Percentiles rank a stretch among this genome's conserved stretches.
Conservation (phyloP, 2,797 vertebrate species). For the Manis crassicaudata region DNA sequence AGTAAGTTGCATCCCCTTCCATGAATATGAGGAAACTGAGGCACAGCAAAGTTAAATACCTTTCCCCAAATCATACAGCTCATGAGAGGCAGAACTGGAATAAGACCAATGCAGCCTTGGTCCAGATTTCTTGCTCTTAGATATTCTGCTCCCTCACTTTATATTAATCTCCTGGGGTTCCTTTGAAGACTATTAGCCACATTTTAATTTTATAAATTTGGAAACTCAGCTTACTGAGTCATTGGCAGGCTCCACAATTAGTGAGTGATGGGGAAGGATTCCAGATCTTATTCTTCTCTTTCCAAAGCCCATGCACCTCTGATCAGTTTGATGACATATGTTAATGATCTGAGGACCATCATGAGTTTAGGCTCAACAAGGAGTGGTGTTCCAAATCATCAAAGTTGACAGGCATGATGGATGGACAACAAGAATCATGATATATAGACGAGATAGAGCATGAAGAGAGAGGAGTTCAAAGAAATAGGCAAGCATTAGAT, state of each 20-base stretch:
- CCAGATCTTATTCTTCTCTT: not conserved
- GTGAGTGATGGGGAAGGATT: not conserved
- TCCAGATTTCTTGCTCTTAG: not conserved
- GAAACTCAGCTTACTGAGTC: not conserved
- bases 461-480: not conserved
- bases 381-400: not conserved
- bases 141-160: not conserved
- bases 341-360: not conserved
- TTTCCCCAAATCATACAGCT: not conserved
- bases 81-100: not conserved
- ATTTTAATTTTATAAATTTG: not conserved
- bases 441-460: not conserved
- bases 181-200: not conserved
- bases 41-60: not conserved
- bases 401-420: not conserved
- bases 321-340: not conserved
- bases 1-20: not conserved
- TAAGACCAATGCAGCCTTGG: not conserved
- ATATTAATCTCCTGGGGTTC: not conserved
- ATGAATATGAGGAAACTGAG: not conserved
- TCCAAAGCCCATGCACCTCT: not conserved
- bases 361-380: not conserved
- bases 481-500: not conserved
- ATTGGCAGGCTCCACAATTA: not conserved
- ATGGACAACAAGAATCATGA: not conserved